phyloP scores from a whole-genome alignment of 92 coral and sea anemone species.

The Isaurus tuberculatus region DNA sequence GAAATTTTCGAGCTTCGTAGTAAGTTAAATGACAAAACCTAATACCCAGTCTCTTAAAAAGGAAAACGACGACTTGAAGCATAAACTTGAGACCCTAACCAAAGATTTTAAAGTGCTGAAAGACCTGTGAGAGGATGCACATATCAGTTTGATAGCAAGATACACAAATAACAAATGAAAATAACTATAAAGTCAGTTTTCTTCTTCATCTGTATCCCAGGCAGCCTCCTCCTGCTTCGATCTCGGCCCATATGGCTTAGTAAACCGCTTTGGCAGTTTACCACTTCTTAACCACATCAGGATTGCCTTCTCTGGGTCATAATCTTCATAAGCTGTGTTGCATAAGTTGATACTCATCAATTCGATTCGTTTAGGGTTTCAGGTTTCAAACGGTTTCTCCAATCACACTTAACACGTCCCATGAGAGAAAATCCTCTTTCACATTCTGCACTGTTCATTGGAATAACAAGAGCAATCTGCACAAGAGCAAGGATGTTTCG shows the following conservation, averaged over 20 bases:
- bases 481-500: constrained; percentile 19
- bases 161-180: background rate
- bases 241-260: background rate
- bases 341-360: constrained; percentile 22
- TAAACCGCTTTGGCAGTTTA: background rate
- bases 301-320: constrained; percentile 21
- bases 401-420: constrained; percentile 36
- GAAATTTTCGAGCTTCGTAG: too few relatives aligned
- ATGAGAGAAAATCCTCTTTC: constrained; percentile 38
- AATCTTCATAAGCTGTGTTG: constrained; percentile 22
- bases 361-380: background rate
- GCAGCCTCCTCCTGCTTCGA: background rate
- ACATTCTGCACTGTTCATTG: constrained; percentile 47
- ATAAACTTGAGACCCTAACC: too few relatives aligned
- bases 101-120: too few relatives aligned
- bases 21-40: too few relatives aligned
- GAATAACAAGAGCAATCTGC: constrained; percentile 20
- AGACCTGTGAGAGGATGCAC: too few relatives aligned
- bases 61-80: too few relatives aligned
- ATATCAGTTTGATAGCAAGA: background rate
- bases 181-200: background rate
- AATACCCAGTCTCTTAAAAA: too few relatives aligned
- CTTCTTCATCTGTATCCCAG: background rate
- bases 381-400: constrained; percentile 26
- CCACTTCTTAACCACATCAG: constrained; percentile 23